Base-by-base conservation (phyloP, 2,888 invertebrate species). In the Oxycera nigricornis region DNA sequence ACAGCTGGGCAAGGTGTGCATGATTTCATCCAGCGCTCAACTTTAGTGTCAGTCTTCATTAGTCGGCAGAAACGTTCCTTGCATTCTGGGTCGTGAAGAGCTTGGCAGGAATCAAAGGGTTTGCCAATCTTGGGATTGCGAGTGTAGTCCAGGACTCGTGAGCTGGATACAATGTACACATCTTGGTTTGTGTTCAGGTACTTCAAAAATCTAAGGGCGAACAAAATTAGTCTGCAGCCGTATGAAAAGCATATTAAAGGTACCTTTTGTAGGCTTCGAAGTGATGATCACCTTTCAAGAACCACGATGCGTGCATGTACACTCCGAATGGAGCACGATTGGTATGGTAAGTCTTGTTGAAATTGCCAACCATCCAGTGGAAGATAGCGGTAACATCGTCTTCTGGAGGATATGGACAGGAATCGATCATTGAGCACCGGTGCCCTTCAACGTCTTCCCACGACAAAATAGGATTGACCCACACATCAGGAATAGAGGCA, bases 301-400 rank as follows among this genome's bases (percentile, higher is more conserved):
- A 90, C 90, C 91, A 91, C 3, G 88, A 88, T 2, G 91, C 89
- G 80, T 92, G 91, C 62, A 91, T 82, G 81, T 88, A 91, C 79
- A 91, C 87, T 1, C 91, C 90, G 80, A 91, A 91, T 0, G 92
- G 92, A 3, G 92, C 89, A 0, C 89, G 86, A 81, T 89, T 91
- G 3, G 87, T 86, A 1, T 86, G 78, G 81, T 92, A 92, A 78
- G 91, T 90, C 1, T 88, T 86, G 59, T 88, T 83, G 79, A 93
- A 92, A 82, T 92, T 91, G 0, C 81, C 80, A 67, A 88, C 82
- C 79, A 92, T 88, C 83, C 91, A 90, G 0, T 87, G 77, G 74
- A 86, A 86, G 76, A 91, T 84, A 0, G 82, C 87, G 0, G 88
- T 84, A 20, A 86, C 86, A 31, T 88, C 86, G 1, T 82, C 82